Evolutionary conservation across 2,113 vertebrate species (phyloP), one percentile per base, ranked within the genome.

Genomic region (Machaerirhynchus nigripectus): DNA sequence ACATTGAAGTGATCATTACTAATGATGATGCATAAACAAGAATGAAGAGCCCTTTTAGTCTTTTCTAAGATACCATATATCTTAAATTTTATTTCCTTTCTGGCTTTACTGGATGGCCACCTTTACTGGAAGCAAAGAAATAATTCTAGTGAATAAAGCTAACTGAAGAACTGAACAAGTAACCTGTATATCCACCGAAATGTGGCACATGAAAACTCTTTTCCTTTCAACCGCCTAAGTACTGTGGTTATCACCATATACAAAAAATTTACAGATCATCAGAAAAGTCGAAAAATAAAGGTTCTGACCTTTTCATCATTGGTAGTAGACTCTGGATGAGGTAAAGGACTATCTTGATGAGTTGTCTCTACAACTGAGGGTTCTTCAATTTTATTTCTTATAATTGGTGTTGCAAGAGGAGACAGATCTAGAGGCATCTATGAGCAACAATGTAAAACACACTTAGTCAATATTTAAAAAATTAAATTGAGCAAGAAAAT

Each of bases 391-490:
- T 99, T 99, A 98, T 98, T 99, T 98, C 99, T 98, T 98, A 99
- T 99, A 95, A 99, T 98, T 24, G 99, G 99, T 83, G 99, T 99
- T 80, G 98, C 99, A 95, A 99, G 99, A 94, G 99, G 99, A 49
- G 99, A 99, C 97, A 99, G 98, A 98, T 99, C 99, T 97, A 99
- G 97, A 46, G 99, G 99, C 98, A 99, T 98, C 99, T 99, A 88
- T 85, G 22, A 90, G 69, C 88, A 78, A 47, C 92, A 80, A 81
- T 2, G 19, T 69, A 57, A 94, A 87, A 73, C 20, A 92, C 96
- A 93, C 92, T 63, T 23, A 91, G 12, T 84, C 40, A 70, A 5
- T 56, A 49, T 50, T 85, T 84, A 59, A 91, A 84, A 97, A 73
- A 61, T 53, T 26, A 46, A 59, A 74, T 70, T 39, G 59, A 2